These are phyloP conservation scores for Drosophila arizonae DNA, from an alignment of 1,140 invertebrate genomes.

Conservation along the genomic window DNA sequence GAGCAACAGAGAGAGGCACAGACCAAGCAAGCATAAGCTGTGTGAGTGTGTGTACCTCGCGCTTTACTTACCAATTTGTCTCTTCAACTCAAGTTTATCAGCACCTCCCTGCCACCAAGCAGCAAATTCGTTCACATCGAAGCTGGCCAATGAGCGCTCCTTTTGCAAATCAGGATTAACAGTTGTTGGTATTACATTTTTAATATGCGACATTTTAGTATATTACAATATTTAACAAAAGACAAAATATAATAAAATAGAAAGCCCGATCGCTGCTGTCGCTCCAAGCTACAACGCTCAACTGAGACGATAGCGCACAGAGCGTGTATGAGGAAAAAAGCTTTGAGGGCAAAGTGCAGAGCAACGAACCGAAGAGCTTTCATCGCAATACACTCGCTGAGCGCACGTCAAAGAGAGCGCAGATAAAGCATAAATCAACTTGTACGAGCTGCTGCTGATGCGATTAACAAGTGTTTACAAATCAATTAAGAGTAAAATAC, in stretches of 20 bases:
- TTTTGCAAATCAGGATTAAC: conserved; percentile 86
- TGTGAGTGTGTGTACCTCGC: not conserved
- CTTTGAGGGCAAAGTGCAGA: conserved; percentile 57
- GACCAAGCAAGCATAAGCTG: not conserved
- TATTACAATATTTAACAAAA: conserved; percentile 9
- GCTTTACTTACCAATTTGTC: conserved; percentile 56
- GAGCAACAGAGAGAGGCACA: not conserved
- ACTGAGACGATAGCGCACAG: conserved; percentile 36
- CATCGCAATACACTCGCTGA: not conserved
- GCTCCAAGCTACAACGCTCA: conserved; percentile 29
- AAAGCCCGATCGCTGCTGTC: conserved; percentile 33
- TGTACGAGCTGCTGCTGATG: not conserved
- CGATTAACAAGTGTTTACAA: conserved; percentile 12
- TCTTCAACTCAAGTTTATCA: conserved; percentile 87
- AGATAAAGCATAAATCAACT: not conserved
- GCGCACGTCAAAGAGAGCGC: conserved; percentile 4
- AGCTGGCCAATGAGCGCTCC: conserved; percentile 89
- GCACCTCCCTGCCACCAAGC: conserved; percentile 89
- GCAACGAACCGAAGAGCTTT: not conserved
- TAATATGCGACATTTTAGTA: conserved; percentile 56
- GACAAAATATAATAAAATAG: not conserved
- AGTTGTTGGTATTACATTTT: conserved; percentile 62
- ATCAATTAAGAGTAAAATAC: conserved; percentile 17
- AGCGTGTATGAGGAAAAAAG: conserved; percentile 32
- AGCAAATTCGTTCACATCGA: conserved; percentile 89